Evolutionary conservation across 2,888 invertebrate genomes (phyloP), one percentile per base, ranked within the genome.

Genomic region (Macrosiphum euphorbiae): DNA sequence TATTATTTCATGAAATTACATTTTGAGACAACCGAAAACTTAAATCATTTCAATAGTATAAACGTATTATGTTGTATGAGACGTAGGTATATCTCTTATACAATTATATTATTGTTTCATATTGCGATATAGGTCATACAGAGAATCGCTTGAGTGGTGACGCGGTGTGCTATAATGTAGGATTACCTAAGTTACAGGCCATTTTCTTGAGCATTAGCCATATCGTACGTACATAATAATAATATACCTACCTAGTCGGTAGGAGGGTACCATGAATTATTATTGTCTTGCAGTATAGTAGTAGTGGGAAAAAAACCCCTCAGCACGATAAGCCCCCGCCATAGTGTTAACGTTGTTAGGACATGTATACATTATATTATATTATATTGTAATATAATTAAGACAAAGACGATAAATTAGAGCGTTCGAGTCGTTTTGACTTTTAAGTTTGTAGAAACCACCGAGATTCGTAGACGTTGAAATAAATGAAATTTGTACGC

Each of bases 171-270:
- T 78, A 35, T 78, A 35, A 78, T 20, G 78, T 35, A 78, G 78
- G 78, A 78, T 78, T 35, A 89, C 52, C 41, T 8, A 58, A 89
- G 26, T 58, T 26, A 89, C 26, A 89, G 20, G 58, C 78, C 20
- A 78, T 78, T 78, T 78, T 35, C 78, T 78, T 20, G 78, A 78
- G 78, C 78, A 41, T 78, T 78, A 78, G 78, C 78, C 78, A 78
- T 78, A 78, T 78, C 35, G 35, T 78, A 35, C 20, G 35, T 78
- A 78, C 35, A 20, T 78, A 78, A 24, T 41, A 78, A 35, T 78
- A 20, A 52, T 52, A 52, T 52, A 52, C 16, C 52, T 35, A 78
- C 67, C n/a, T 35, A 78, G 78, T 0, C 3, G 78, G n/a, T 16
- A n/a, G 28, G 67, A 67, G 67, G 16, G 78, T 35, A 11, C 35